phyloP scores from a whole-genome alignment of 1,140 invertebrate genomes.

The Leucophenga varia region DNA sequence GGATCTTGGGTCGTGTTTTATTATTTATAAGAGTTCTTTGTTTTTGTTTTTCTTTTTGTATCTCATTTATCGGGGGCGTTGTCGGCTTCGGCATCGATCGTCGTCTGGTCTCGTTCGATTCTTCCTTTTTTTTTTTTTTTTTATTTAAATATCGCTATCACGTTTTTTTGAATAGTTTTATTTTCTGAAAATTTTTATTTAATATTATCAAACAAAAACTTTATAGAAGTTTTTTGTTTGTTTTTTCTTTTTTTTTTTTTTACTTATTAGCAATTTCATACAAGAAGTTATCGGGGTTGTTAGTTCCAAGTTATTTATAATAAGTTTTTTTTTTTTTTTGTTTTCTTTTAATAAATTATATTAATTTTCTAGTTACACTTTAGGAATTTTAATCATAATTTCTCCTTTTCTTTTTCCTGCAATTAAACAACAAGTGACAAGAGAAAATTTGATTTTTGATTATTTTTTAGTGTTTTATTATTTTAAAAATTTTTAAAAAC shows the following conservation, averaged over 20 bases:
- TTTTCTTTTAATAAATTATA: constrained; percentile 35
- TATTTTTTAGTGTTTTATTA: neutral
- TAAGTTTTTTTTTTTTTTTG: constrained; percentile 16
- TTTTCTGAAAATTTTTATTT: constrained; percentile 40
- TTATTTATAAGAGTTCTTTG: neutral
- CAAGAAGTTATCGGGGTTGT: too few relatives aligned
- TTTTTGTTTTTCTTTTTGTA: neutral
- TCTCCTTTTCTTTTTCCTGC: constrained; percentile 56
- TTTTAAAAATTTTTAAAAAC: constrained; percentile 10
- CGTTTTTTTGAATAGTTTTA: constrained; percentile 47
- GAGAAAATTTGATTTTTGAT: constrained; percentile 31
- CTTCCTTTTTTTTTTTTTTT: too few relatives aligned
- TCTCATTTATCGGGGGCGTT: neutral
- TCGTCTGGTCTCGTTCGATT: too few relatives aligned
- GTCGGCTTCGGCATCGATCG: constrained; percentile 10
- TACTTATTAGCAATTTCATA: constrained; percentile 24
- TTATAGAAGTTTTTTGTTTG: constrained; percentile 18
- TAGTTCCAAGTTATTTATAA: too few relatives aligned
- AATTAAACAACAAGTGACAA: constrained; percentile 36
- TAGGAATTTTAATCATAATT: constrained; percentile 56
- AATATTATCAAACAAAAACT: too few relatives aligned
- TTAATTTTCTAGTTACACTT: constrained; percentile 26
- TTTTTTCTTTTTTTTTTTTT: constrained; percentile 15
- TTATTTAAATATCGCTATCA: constrained; percentile 33
- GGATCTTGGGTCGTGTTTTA: neutral